Percentiles rank a stretch among this genome's conserved stretches.
phyloP scores from a whole-genome alignment of 2,888 invertebrate genomes.

The Caradrina clavipalpis region DNA sequence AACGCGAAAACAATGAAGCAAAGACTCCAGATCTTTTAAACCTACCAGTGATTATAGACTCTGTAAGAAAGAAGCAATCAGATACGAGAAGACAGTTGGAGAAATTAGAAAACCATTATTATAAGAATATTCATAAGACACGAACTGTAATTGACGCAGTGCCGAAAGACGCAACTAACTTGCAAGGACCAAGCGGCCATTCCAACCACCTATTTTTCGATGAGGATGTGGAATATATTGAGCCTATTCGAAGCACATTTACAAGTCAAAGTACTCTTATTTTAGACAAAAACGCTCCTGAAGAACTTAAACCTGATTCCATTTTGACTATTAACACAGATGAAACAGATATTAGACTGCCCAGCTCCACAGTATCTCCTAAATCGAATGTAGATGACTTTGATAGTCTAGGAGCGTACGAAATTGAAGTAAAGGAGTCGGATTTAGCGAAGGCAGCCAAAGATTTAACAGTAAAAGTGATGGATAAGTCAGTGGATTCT shows the following conservation, averaged over 20 bases:
- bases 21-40: conserved; percentile 88
- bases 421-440: conserved; percentile 86
- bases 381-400: conserved; percentile 82
- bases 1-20: conserved; percentile 78
- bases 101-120: conserved; percentile 88
- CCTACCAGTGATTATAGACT: conserved; percentile 86
- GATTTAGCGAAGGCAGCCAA: conserved; percentile 83
- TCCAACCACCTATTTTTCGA: conserved; percentile 83
- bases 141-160: conserved; percentile 85
- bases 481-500: conserved; percentile 95
- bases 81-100: conserved; percentile 87
- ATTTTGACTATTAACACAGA: conserved; percentile 85
- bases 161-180: conserved; percentile 86
- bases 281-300: conserved; percentile 82
- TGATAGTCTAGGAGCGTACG: conserved; percentile 87
- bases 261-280: conserved; percentile 89
- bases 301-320: conserved; percentile 78
- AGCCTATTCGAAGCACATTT: conserved; percentile 88
- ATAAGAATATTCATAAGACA: conserved; percentile 82
- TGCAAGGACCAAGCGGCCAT: conserved; percentile 85
- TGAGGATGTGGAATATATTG: conserved; percentile 88
- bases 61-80: conserved; percentile 86
- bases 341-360: conserved; percentile 86
- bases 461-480: conserved; percentile 89
- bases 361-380: conserved; percentile 86